These are phyloP conservation scores for Schlechtendalia chinensis DNA, from an alignment of 1,140 invertebrate genomes.

Conservation along the genomic window DNA sequence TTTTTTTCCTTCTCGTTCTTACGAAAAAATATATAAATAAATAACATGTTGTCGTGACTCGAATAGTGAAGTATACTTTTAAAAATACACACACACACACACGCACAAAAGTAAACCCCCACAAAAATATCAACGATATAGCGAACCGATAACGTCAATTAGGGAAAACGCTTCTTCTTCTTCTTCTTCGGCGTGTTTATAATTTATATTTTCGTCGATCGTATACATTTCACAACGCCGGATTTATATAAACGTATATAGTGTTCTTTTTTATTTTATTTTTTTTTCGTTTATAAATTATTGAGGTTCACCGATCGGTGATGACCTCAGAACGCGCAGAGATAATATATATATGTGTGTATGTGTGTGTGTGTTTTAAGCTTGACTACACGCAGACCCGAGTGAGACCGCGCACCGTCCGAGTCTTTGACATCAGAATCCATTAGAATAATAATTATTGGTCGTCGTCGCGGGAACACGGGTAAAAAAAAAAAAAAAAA, in stretches of 20 bases:
- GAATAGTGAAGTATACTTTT: background rate
- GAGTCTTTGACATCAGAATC: constrained; percentile 34
- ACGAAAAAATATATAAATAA: background rate
- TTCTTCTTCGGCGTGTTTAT: constrained; percentile 16
- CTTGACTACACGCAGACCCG: constrained; percentile 9
- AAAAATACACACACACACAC: background rate
- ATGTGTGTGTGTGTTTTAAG: constrained; percentile 30
- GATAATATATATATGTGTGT: constrained; percentile 32
- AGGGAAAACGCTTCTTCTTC: constrained; percentile 23
- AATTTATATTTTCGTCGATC: constrained; percentile 38
- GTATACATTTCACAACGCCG: constrained; percentile 6
- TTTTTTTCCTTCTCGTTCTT: constrained; percentile 16
- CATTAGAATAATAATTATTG: constrained; percentile 45
- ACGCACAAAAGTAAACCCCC: too few species aligned
- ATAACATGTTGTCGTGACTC: background rate
- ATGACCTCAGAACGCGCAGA: constrained; percentile 31
- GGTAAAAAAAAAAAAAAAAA: background rate
- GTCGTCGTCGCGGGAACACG: constrained; percentile 26
- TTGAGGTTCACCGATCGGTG: constrained; percentile 46
- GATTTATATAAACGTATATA: background rate
- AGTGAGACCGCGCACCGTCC: background rate
- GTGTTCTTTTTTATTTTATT: background rate
- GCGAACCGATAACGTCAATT: constrained; percentile 46
- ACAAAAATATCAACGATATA: constrained; percentile 18
- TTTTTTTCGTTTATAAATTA: constrained; percentile 36